Evolutionary conservation across 2,888 invertebrate genomes (phyloP), one percentile per base, ranked within the genome.

Genomic region (Sminthurides aquaticus): DNA sequence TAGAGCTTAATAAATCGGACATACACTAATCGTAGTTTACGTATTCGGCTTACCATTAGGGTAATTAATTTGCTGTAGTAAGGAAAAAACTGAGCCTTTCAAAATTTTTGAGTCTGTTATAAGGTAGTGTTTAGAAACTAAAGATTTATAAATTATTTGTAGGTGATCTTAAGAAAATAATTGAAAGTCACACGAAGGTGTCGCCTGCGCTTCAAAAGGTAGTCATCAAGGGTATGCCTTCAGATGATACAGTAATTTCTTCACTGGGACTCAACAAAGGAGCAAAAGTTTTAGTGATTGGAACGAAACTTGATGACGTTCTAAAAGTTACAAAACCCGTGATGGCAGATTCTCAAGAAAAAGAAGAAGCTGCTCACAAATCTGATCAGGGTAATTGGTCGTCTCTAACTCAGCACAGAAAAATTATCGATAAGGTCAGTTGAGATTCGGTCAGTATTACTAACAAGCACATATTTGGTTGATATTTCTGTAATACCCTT

Each of bases 281-380:
- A 74, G 87, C 89, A 70, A 93, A 93, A 82, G 86, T 93, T 60
- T 90, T 93, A 91, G 86, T 93, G 71, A 89, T 94, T 66, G 93
- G 93, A 62, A 91, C 91, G 48, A 91, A 90, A 76, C 83, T 92
- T 79, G 88, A 87, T 78, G 92, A 93, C 77, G 88, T 93, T 63
- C 80, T 92, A 75, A 87, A 89, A 72, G 87, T 92, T 62, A 88
- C 88, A 67, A 85, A 87, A 76, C 87, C 85, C 75, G 85, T 84
- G 77, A 75, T 60, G 27, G 66, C 60, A 28, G 65, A 57, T 15
- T 58, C 65, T n/a, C 73, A 77, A 58, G 78, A 77, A 66, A 77
- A 77, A 58, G 76, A 70, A 20, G 73, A 78, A 66, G 70, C 75
- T 11, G 75, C 76, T 34, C 75, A 57, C 15, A 57, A 56, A 27